Percentiles rank a stretch among this genome's conserved stretches.
These are phyloP conservation scores for Mesaphorura yosii DNA, from an alignment of 1,140 invertebrate species.

Conservation along the genomic window DNA sequence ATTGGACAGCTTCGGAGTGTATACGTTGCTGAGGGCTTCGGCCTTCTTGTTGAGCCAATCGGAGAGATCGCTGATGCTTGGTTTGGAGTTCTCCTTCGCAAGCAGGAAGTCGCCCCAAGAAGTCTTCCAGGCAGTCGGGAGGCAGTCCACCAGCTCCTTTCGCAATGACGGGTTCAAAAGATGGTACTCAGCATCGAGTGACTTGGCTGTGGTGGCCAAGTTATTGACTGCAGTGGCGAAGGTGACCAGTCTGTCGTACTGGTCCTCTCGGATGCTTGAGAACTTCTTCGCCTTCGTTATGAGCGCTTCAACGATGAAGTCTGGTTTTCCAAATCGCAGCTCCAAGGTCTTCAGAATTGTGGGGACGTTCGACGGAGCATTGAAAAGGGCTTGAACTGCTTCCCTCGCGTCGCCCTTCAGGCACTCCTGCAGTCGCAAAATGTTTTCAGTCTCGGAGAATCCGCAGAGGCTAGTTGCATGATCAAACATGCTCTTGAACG, in stretches of 20 bases:
- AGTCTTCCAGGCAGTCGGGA: not conserved
- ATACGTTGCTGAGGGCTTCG: not conserved
- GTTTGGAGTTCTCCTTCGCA: not conserved
- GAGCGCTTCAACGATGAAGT: not conserved
- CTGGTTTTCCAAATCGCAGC: not conserved
- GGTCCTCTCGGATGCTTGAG: not conserved
- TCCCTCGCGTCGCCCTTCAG: not conserved
- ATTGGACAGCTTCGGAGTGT: no score
- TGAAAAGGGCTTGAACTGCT: not conserved
- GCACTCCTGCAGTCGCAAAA: not conserved
- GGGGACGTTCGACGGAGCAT: not conserved
- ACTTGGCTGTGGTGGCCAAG: conserved; percentile 1
- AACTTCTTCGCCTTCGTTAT: not conserved
- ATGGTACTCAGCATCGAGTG: not conserved
- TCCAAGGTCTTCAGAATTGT: not conserved
- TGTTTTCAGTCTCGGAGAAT: conserved; percentile 3
- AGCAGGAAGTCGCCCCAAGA: not conserved
- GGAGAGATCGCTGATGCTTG: not conserved
- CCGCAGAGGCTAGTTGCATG: conserved; percentile 1
- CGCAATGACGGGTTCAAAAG: conserved; percentile 5
- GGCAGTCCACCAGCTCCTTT: conserved; percentile 1
- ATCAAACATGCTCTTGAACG: not conserved
- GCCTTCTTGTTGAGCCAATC: not conserved
- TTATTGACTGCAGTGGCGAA: not conserved
- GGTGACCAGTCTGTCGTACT: not conserved